Conservation (phyloP, 2,797 vertebrate species). For the Falco cherrug region DNA sequence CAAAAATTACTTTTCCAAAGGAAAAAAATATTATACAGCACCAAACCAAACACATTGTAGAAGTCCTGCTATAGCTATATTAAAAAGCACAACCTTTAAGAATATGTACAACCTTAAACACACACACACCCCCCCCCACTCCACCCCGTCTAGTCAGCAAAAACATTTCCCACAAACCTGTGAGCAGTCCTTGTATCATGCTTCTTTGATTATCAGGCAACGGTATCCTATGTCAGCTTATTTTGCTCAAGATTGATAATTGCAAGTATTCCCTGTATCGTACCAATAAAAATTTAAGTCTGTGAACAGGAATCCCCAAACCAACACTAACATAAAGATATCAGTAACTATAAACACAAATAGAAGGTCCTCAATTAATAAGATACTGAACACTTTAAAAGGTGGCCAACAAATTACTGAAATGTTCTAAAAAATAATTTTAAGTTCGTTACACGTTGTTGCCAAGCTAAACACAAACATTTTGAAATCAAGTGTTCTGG, state of each 20-base stretch:
- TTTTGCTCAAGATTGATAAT: background rate
- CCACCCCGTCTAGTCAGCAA: background rate
- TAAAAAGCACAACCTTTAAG: background rate
- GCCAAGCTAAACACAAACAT: background rate
- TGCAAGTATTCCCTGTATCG: background rate
- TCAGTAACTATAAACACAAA: background rate
- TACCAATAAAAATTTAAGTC: background rate
- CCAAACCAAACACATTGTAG: background rate
- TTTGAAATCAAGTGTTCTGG: background rate
- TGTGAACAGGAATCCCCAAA: background rate
- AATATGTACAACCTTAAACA: background rate
- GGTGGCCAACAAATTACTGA: background rate
- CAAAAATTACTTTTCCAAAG: background rate
- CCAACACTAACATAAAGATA: background rate
- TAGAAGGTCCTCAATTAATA: background rate
- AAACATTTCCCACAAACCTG: background rate
- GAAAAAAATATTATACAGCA: background rate
- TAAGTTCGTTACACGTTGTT: background rate
- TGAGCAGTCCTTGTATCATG: background rate
- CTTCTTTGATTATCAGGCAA: background rate
- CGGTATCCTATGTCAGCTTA: fast-evolving
- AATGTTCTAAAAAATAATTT: background rate
- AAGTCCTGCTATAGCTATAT: background rate
- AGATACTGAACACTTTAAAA: background rate
- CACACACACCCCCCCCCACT: background rate